Conservation (phyloP, 1,140 invertebrate species). For the Nymphalis io region DNA sequence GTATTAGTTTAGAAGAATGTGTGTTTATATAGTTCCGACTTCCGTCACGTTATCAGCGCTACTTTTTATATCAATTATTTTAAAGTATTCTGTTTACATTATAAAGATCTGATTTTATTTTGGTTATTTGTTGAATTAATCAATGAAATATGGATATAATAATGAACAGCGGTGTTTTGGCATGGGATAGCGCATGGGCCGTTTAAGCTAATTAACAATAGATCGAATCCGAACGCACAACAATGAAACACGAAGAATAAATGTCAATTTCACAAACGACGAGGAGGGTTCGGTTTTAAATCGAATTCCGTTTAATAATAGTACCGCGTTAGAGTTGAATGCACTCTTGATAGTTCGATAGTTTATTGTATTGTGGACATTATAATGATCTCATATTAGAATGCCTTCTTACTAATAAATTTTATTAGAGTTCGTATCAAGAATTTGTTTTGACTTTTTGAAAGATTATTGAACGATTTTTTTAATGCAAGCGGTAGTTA, state of each 20-base stretch:
- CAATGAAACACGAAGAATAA: constrained; percentile 81
- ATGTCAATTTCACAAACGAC: constrained; percentile 80
- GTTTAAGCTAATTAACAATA: constrained; percentile 80
- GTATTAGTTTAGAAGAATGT: constrained; percentile 35
- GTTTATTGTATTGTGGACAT: constrained; percentile 70
- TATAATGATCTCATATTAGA: constrained; percentile 47
- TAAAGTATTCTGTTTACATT: background rate
- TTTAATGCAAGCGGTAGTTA: too few relatives aligned
- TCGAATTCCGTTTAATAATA: constrained; percentile 80
- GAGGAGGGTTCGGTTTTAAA: constrained; percentile 79
- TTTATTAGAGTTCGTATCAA: constrained; percentile 1
- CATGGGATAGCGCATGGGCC: constrained; percentile 66
- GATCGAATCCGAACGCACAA: constrained; percentile 74
- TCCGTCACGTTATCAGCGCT: constrained; percentile 50
- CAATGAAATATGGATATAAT: constrained; percentile 9
- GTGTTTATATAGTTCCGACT: constrained; percentile 49
- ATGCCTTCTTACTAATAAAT: constrained; percentile 33
- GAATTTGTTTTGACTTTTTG: background rate
- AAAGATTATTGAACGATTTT: background rate
- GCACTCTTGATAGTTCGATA: constrained; percentile 75
- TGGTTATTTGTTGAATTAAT: background rate
- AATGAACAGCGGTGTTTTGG: constrained; percentile 15
- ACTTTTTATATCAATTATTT: background rate
- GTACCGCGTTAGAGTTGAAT: constrained; percentile 76
- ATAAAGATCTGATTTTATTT: background rate